Conservation (phyloP, 2,888 invertebrate species). For the Elmis aenea region DNA sequence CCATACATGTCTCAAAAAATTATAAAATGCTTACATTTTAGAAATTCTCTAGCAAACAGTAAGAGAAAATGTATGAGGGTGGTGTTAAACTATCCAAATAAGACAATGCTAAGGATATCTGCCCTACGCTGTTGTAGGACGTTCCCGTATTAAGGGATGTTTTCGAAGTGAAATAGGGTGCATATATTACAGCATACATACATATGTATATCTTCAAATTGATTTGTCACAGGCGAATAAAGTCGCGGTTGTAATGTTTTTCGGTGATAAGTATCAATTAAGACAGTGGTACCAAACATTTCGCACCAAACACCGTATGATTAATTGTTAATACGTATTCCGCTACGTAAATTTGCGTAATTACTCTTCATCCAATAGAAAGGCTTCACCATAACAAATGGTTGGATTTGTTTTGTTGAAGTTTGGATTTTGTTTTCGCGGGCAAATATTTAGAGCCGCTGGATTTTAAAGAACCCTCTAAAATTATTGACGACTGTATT, state of each 20-base stretch:
- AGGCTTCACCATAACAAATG: too few species aligned
- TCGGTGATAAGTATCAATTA: slow-evolving; percentile 45
- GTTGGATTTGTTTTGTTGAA: too few species aligned
- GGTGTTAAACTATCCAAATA: slow-evolving; percentile 20
- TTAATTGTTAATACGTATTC: too few species aligned
- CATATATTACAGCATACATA: slow-evolving; percentile 45
- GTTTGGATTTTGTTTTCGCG: too few species aligned
- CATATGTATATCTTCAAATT: slow-evolving; percentile 51
- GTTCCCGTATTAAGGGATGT: slow-evolving; percentile 31
- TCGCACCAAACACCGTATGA: background rate
- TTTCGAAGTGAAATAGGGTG: slow-evolving; percentile 40
- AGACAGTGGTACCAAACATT: slow-evolving; percentile 30
- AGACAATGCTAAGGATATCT: slow-evolving; percentile 23
- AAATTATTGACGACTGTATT: slow-evolving; percentile 39
- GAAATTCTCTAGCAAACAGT: too few species aligned
- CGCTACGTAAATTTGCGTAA: too few species aligned
- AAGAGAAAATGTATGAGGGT: background rate
- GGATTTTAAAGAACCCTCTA: slow-evolving; percentile 20
- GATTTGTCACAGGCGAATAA: slow-evolving; percentile 49
- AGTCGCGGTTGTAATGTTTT: slow-evolving; percentile 46
- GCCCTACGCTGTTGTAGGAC: slow-evolving; percentile 23
- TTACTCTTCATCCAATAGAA: too few species aligned
- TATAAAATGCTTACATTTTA: too few species aligned
- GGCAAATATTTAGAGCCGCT: slow-evolving; percentile 21
- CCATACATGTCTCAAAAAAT: too few species aligned